Percentiles rank a stretch among this genome's conserved stretches.
These are phyloP conservation scores for Callithrix jacchus DNA, from an alignment of 2,113 vertebrate genomes.

Conservation along the genomic window DNA sequence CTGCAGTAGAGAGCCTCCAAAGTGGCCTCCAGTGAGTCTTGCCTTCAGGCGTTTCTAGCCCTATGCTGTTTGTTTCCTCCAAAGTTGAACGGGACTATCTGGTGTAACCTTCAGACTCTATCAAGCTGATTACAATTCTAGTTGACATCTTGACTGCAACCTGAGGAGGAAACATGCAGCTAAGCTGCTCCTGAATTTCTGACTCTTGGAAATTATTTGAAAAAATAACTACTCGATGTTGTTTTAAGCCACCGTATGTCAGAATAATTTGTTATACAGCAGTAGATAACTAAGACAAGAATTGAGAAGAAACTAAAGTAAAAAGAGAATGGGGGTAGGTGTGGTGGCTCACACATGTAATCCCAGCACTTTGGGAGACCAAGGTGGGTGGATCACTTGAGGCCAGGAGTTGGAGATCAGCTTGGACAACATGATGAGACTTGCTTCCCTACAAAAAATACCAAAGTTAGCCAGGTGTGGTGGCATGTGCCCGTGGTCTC, in stretches of 20 bases:
- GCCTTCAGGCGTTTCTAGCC: not conserved
- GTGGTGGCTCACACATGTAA: no score
- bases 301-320: not conserved
- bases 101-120: not conserved
- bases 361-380: no score
- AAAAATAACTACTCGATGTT: not conserved
- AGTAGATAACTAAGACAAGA: not conserved
- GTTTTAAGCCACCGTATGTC: not conserved
- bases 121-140: not conserved
- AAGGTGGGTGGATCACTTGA: no score
- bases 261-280: not conserved
- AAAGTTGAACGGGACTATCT: not conserved
- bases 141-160: not conserved
- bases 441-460: no score
- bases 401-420: no score
- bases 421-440: no score
- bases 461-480: no score
- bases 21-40: not conserved
- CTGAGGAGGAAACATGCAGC: not conserved
- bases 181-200: not conserved
- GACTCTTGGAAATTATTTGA: not conserved
- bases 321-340: not conserved
- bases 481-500: no score
- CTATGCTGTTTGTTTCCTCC: not conserved
- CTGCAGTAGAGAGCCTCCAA: not conserved